Base-by-base conservation (phyloP, 2,888 invertebrate genomes). In the Macaria liturata region DNA sequence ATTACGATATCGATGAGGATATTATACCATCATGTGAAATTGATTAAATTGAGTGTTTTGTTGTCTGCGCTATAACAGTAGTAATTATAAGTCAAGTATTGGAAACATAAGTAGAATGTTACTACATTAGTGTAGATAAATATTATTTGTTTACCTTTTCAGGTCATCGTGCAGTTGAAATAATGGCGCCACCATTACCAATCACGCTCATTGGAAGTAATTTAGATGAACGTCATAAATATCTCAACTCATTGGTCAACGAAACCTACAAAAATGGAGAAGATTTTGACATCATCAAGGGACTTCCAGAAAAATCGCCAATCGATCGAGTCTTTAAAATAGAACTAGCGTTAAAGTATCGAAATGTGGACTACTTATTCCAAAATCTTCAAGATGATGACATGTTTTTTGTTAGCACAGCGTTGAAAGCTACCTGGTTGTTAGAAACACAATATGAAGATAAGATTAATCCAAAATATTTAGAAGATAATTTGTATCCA, bases 251-350 rank as follows among this genome's bases (percentile, higher is more conserved):
- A 0, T 53, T 81, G 37, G 81, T 87, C 3, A 61, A 65, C 4
- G 59, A 75, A 8, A 64, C 73, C 37, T 54, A 50, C 39, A 30
- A 54, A n/a, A 46, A 32, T 4, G 42, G 57, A 34, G 51, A 50
- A 9, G 37, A 57, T 0, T 58, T 67, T 34, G 54, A 64, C 1
- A 8, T 48, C 3, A 46, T 64, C 9, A 46, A 60, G 31, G 34
- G 60, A 20, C 37, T 69, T 1, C 66, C 74, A 0, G 86, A 86
- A 66, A 37, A 50, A n/a, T 67, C 77, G 8, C 65, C 78, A 4
- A 52, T 85, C 7, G 86, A 86, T 59, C 72, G 78, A 55, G 65
- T 88, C 9, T 84, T 82, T 49, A 86, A 86, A 72, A 86, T 88
- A 50, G 79, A 86, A 9, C 63, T 88, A 3, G 86, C 89, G 3